These are phyloP conservation scores for Cryptocephalus moraei DNA, from an alignment of 2,888 invertebrate species.

Conservation along the genomic window DNA sequence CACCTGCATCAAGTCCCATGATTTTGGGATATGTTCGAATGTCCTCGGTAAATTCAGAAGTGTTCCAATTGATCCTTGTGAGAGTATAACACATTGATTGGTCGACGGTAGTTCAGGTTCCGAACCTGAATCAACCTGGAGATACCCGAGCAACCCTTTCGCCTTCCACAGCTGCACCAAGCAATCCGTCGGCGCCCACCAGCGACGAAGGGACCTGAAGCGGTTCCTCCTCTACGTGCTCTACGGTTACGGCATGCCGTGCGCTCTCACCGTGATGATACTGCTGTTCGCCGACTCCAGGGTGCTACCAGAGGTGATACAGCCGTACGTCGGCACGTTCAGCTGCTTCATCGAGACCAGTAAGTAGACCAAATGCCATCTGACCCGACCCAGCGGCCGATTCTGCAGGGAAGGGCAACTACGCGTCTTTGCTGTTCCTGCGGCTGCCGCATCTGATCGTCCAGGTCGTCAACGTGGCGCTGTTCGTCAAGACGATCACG, in stretches of 20 bases:
- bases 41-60: too few relatives aligned
- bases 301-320: conserved; percentile 39
- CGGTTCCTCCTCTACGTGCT: conserved; percentile 56
- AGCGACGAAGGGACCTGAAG: conserved; percentile 41
- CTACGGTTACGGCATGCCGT: conserved; percentile 62
- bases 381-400: neutral
- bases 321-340: conserved; percentile 48
- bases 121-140: too few relatives aligned
- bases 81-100: too few relatives aligned
- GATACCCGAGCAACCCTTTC: too few relatives aligned
- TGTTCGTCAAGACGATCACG: conserved; percentile 58
- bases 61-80: too few relatives aligned
- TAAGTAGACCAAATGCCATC: conserved; percentile 11
- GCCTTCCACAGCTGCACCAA: conserved; percentile 11
- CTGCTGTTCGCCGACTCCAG: conserved; percentile 45
- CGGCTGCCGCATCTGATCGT: conserved; percentile 50
- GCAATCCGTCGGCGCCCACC: conserved; percentile 33
- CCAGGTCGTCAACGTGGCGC: conserved; percentile 51
- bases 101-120: too few relatives aligned
- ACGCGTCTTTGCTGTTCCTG: conserved; percentile 22
- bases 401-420: conserved; percentile 19
- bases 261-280: conserved; percentile 45
- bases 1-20: too few relatives aligned
- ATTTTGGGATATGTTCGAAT: too few relatives aligned
- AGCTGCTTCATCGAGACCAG: conserved; percentile 56